Evolutionary conservation across 1,140 invertebrate species (phyloP).

Genomic region (Colletes gigas): DNA sequence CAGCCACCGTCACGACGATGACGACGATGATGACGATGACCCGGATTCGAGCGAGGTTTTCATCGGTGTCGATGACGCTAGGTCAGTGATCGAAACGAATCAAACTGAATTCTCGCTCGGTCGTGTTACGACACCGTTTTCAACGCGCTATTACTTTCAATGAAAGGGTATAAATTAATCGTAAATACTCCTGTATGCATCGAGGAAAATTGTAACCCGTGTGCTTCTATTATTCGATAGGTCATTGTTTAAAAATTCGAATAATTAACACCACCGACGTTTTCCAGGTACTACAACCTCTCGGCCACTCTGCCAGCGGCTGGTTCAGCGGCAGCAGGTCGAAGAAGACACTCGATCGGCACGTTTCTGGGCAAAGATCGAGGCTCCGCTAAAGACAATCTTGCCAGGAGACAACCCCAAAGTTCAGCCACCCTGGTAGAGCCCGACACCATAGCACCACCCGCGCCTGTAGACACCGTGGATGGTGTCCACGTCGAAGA

Average conservation of each 20-base stretch:
- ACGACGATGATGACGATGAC: constrained; percentile 66
- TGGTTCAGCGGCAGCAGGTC: constrained; percentile 58
- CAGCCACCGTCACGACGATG: constrained; percentile 50
- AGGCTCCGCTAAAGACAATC: neutral
- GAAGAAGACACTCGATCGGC: constrained; percentile 82
- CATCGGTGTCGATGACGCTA: constrained; percentile 75
- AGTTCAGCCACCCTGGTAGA: constrained; percentile 55
- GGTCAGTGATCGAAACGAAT: constrained; percentile 27
- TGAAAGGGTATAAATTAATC: too few relatives aligned
- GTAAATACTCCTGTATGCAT: too few relatives aligned
- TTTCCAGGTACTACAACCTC: constrained; percentile 80
- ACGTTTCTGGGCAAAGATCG: constrained; percentile 77
- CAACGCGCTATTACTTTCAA: too few relatives aligned
- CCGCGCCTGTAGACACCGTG: constrained; percentile 62
- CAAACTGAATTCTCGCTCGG: neutral
- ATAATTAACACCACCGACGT: neutral
- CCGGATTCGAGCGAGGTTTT: constrained; percentile 75
- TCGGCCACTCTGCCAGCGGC: constrained; percentile 71
- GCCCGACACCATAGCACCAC: constrained; percentile 65
- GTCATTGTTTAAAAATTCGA: too few relatives aligned
- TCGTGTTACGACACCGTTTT: too few relatives aligned
- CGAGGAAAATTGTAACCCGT: too few relatives aligned
- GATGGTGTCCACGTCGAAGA: constrained; percentile 55
- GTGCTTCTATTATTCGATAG: too few relatives aligned
- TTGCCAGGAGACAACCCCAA: constrained; percentile 42